These are phyloP conservation scores for Drosophila helvetica DNA, from an alignment of 2,888 invertebrate genomes.

Conservation along the genomic window DNA sequence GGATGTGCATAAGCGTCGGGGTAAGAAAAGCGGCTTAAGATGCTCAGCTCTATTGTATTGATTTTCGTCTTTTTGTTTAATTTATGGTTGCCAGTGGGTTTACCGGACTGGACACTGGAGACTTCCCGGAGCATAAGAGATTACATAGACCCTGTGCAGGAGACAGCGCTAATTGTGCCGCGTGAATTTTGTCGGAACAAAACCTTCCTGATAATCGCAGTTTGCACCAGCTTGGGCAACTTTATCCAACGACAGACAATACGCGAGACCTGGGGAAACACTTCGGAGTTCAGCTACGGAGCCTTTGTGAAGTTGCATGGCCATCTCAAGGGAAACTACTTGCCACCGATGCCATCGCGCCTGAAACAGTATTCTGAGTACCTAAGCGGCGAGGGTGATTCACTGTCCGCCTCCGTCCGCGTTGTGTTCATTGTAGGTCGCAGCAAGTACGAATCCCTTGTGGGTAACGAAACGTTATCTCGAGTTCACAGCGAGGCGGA, in stretches of 20 bases:
- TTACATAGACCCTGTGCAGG: conserved; percentile 89
- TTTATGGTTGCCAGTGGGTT: conserved; percentile 83
- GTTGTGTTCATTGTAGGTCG: conserved; percentile 82
- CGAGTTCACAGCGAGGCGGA: conserved; percentile 88
- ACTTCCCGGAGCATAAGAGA: conserved; percentile 89
- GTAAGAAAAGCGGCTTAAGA: conserved; percentile 55
- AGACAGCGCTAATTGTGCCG: conserved; percentile 88
- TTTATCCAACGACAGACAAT: conserved; percentile 86
- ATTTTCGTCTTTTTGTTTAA: background rate
- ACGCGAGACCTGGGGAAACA: conserved; percentile 84
- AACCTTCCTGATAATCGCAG: conserved; percentile 88
- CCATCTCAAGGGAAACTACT: conserved; percentile 77
- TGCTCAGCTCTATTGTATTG: background rate
- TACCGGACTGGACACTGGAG: conserved; percentile 90
- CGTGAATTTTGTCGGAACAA: conserved; percentile 85
- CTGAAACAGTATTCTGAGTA: conserved; percentile 75
- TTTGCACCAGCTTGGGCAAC: conserved; percentile 90
- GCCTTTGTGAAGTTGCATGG: conserved; percentile 80
- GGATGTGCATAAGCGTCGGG: conserved; percentile 75
- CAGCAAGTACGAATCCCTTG: conserved; percentile 63
- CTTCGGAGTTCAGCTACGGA: conserved; percentile 82
- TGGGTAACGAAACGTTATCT: conserved; percentile 86
- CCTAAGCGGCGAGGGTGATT: conserved; percentile 53
- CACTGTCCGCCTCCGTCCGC: conserved; percentile 63
- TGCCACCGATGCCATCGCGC: conserved; percentile 67